These are phyloP conservation scores for Sebastolobus altivelis DNA, from an alignment of 2,797 vertebrate genomes.

Conservation along the genomic window DNA sequence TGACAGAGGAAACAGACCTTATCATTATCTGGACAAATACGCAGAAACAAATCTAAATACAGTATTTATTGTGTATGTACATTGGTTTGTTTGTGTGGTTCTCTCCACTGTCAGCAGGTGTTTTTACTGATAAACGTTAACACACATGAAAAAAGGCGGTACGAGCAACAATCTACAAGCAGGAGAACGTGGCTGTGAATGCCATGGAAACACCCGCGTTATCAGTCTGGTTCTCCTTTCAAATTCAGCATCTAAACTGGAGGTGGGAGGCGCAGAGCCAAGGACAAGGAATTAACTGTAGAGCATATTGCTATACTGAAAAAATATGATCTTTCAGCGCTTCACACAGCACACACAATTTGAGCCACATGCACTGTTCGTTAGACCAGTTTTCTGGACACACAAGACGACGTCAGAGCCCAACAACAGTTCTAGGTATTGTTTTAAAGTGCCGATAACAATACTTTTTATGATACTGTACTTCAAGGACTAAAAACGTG, in stretches of 20 bases:
- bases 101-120: background rate
- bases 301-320: background rate
- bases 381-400: background rate
- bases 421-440: background rate
- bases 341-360: background rate
- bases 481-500: background rate
- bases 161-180: background rate
- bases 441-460: conserved; percentile 3
- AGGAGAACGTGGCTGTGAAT: background rate
- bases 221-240: background rate
- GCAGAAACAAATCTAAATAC: background rate
- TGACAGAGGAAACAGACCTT: background rate
- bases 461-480: background rate
- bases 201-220: background rate
- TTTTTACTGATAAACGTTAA: conserved; percentile 7
- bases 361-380: background rate
- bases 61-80: background rate
- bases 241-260: conserved; percentile 1
- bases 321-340: background rate
- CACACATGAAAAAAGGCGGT: background rate
- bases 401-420: background rate
- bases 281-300: background rate
- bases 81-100: background rate
- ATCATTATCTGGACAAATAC: background rate
- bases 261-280: background rate